These are phyloP conservation scores for Phyllopteryx taeniolatus DNA, from an alignment of 2,113 vertebrate species.

Conservation along the genomic window DNA sequence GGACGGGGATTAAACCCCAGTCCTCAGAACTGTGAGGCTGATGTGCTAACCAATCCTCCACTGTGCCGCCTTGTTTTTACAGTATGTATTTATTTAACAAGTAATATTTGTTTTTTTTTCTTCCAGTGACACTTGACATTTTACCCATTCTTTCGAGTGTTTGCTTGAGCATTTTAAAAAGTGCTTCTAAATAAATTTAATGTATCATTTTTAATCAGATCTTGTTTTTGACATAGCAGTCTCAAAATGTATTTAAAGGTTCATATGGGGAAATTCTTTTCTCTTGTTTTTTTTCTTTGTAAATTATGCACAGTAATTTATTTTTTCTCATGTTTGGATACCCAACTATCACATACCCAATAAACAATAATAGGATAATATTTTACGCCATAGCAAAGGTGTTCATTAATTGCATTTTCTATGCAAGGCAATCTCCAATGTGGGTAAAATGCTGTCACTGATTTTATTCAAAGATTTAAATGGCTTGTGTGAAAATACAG, in stretches of 20 bases:
- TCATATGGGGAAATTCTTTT: neutral
- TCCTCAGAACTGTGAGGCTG: too few species aligned
- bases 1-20: too few species aligned
- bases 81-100: neutral
- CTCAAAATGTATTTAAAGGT: neutral
- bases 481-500: neutral
- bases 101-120: neutral
- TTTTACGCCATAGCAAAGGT: neutral
- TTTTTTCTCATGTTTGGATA: neutral
- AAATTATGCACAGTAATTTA: neutral
- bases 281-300: neutral
- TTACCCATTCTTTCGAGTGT: neutral
- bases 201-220: too few species aligned
- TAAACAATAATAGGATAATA: neutral
- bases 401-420: neutral
- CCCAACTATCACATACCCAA: neutral
- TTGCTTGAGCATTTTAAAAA: neutral
- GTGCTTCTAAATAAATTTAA: too few species aligned
- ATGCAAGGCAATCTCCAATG: neutral
- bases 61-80: too few species aligned
- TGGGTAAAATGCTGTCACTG: neutral
- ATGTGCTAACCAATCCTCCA: too few species aligned
- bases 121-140: neutral
- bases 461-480: neutral
- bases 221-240: too few species aligned